Conservation (phyloP, 2,888 invertebrate genomes). For the Anorthoa munda region DNA sequence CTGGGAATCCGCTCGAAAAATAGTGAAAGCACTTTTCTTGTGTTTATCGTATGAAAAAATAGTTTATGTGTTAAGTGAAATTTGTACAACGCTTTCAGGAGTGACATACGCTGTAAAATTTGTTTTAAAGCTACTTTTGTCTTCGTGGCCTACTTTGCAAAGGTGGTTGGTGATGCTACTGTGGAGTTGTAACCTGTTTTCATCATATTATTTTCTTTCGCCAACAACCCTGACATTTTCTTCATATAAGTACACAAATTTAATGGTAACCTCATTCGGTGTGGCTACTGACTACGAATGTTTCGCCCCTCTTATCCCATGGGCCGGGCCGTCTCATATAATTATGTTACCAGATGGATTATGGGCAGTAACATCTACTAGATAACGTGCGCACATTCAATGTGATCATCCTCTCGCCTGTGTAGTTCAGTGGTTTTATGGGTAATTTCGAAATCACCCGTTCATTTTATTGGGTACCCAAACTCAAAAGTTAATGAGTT, state of each 20-base stretch:
- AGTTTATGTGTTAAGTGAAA: conserved; percentile 39
- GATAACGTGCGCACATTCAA: conserved; percentile 32
- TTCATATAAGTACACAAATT: neutral
- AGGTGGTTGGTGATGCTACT: neutral
- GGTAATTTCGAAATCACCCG: conserved; percentile 5
- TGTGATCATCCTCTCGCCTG: conserved; percentile 19
- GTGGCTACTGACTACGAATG: conserved; percentile 14
- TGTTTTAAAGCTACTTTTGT: conserved; percentile 9
- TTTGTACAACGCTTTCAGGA: conserved; percentile 6
- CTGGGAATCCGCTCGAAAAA: conserved; percentile 58
- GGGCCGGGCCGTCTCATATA: conserved; percentile 33
- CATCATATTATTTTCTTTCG: too few relatives aligned
- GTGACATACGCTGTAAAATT: neutral
- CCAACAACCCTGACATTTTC: neutral
- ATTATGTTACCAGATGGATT: conserved; percentile 43
- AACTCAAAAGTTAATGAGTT: neutral
- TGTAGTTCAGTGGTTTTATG: conserved; percentile 8
- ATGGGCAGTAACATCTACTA: conserved; percentile 22
- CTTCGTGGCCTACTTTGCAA: neutral
- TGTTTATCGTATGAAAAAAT: conserved; percentile 59
- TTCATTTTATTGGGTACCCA: neutral
- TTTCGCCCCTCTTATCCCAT: conserved; percentile 29
- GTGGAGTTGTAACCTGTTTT: neutral
- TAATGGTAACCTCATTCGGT: conserved; percentile 7
- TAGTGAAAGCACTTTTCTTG: conserved; percentile 63